Base-by-base conservation (phyloP, 1,140 invertebrate genomes). In the Cotesia vestalis region DNA sequence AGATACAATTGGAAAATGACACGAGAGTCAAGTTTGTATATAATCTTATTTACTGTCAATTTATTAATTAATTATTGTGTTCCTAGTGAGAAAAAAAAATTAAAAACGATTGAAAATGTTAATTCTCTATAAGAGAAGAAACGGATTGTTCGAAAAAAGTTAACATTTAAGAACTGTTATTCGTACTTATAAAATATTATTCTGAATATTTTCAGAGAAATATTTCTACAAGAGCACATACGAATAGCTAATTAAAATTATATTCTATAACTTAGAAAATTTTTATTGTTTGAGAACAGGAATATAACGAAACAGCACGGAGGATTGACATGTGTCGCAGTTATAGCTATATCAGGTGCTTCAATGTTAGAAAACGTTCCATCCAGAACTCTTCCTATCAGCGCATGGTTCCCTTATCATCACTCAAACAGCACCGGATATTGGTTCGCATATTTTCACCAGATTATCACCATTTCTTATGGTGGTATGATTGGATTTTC, bases 371-470 rank as follows among this genome's bases (percentile, higher is more conserved):
- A 64, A 1, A 14, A 64, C 17, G n/a, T 64, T 64, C 62, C 62
- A 35, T 4, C 35, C 4, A 64, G n/a, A 64, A 64, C 62, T 4
- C 36, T 64, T 12, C 62, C 36, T 2, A 38, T 64, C 8, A 12
- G 34, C 6, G 62, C 38, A 64, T 64, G 62, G 62, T 46, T 64
- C 3, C 62, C 62, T 5, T 64, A 40, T 38, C 11, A 40, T 2
- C 35, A 64, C 17, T 4, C 20, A 14, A 20, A 64, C 27, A 34
- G 35, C 3, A 8, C 27, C 4, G 60, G 60, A 17, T 62, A 27
- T 62, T 35, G 27, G 14, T 8, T 62, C 35, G 35, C 60, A 8
- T 62, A 27, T 62, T 12, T 36, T 27, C 60, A 62, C 9, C 60
- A 62, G 1, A 35, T n/a, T 17, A 62, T 62, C 2, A 8, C 12